Base-by-base conservation (phyloP, 2,888 invertebrate species). In the Poecilobothrus nobilitatus region DNA sequence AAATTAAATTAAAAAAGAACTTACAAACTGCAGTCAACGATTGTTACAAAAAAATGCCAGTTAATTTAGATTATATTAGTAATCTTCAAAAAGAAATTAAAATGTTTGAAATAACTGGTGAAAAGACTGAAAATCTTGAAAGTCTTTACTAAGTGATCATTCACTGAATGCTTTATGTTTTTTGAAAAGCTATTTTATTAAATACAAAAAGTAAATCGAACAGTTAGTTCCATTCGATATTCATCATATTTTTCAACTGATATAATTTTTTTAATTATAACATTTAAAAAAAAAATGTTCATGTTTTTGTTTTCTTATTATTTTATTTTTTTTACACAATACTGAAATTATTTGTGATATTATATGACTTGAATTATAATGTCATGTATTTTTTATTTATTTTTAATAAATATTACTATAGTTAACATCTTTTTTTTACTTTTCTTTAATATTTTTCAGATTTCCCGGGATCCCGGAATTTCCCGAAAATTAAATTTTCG, bases 401-500 rank as follows among this genome's bases (percentile, higher is more conserved):
- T n/a, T n/a, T n/a, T n/a, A n/a, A n/a, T 27, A 15, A 63, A 33
- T 20, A 7, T 62, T 9, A 20, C 15, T 63, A 22, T 63, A n/a
- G n/a, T n/a, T n/a, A n/a, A n/a, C 62, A 7, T 62, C 5, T 62
- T 33, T 27, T 63, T 63, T 63, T 7, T 63, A 63, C 27, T 63
- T 63, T 33, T 12, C 63, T 63, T 63, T 63, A 22, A 63, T 27
- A 15, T 27, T 63, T 63, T 63, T 12, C 33, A 63, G 63, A 63
- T 63, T 63, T 63, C 63, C 63, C 63, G 63, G 63, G 27, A 63
- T 63, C 63, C 63, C 61, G 61, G n/a, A n/a, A 61, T 61, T 61
- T 18, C 61, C 61, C 61, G 62, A 62, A 62, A 62, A 62, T 20
- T 61, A 18, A 61, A 63, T 8, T 22, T 63, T 22, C 8, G 12